Evolutionary conservation across 2,888 invertebrate species (phyloP).

Genomic region (Miltochrista miniata): DNA sequence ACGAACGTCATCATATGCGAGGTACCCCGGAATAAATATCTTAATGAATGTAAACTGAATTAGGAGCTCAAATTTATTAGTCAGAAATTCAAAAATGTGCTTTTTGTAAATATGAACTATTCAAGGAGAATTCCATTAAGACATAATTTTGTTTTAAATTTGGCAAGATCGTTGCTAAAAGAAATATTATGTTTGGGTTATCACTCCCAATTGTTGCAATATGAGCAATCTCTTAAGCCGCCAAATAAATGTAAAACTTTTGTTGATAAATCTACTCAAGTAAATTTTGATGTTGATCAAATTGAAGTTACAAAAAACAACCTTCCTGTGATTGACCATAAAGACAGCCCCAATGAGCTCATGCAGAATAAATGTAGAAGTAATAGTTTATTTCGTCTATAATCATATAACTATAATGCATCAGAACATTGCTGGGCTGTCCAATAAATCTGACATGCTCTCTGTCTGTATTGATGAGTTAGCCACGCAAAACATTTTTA

Average conservation of each 20-base stretch:
- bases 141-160: not conserved
- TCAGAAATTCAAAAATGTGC: not conserved
- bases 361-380: not conserved
- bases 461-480: not conserved
- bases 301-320: not conserved
- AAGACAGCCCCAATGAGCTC: not conserved
- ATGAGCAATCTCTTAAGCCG: not conserved
- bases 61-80: conserved; percentile 1
- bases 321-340: not conserved
- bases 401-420: not conserved
- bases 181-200: not conserved
- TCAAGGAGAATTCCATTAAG: not conserved
- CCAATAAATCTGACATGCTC: not conserved
- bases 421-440: not conserved
- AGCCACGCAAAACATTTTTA: not conserved
- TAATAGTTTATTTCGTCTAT: not conserved
- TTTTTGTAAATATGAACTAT: conserved; percentile 3
- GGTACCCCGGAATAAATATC: not conserved
- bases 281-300: not conserved
- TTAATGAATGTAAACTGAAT: not conserved
- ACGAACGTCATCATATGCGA: not conserved
- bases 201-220: not conserved
- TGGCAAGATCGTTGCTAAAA: not conserved
- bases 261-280: not conserved
- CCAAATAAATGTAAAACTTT: not conserved